Conservation (phyloP, 1,140 invertebrate genomes). For the Heliconius nattereri region DNA sequence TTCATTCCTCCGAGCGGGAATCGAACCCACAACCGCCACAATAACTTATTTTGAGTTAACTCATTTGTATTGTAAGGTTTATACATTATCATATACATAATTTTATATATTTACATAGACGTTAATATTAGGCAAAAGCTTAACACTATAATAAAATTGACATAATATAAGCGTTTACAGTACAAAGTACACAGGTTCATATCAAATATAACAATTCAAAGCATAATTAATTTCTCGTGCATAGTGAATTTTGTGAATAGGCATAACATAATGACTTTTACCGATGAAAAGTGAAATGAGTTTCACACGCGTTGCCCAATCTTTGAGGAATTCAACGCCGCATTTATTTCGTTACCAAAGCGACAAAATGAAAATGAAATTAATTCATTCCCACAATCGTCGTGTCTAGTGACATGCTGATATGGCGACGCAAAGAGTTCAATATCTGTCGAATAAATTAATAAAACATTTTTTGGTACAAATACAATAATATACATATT, state of each 20-base stretch:
- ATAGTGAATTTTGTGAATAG: too few relatives aligned
- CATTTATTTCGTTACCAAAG: too few relatives aligned
- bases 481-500: not conserved
- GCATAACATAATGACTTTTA: too few relatives aligned
- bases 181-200: constrained; percentile 1
- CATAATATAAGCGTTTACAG: not conserved
- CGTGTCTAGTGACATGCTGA: too few relatives aligned
- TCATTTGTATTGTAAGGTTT: not conserved
- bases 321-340: too few relatives aligned
- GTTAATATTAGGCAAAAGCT: constrained; percentile 1
- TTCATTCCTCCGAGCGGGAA: too few relatives aligned
- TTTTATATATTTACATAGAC: not conserved
- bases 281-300: too few relatives aligned
- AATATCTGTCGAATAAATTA: not conserved
- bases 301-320: too few relatives aligned
- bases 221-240: not conserved
- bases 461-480: not conserved
- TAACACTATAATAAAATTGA: not conserved
- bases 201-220: not conserved
- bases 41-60: too few relatives aligned
- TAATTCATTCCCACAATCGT: not conserved
- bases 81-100: not conserved
- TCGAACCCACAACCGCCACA: too few relatives aligned
- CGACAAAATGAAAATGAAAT: not conserved
- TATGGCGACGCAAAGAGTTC: too few relatives aligned